Base-by-base conservation (phyloP, 2,113 vertebrate species). In the Cricetomys ansorgei region DNA sequence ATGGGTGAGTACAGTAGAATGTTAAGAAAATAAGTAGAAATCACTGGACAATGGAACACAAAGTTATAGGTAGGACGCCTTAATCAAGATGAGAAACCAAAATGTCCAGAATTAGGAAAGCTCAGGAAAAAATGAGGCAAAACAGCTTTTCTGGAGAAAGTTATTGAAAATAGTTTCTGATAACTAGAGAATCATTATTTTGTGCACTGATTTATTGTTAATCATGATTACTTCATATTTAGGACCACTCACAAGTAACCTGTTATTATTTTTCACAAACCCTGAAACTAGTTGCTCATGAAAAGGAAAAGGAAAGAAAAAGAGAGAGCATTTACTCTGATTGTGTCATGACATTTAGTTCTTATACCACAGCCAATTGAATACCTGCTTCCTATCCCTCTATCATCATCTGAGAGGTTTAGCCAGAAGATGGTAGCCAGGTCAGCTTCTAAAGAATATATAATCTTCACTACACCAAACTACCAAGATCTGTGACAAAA, bases 181-280 rank as follows among this genome's bases (percentile, higher is more conserved):
- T 65, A 40, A 84, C 29, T 81, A 76, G 43, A 89, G 15, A n/a
- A 72, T 40, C 50, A 59, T 80, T 93, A 59, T 80, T 93, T 91
- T 80, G 1, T 77, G 10, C 10, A 83, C 62, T 67, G 15, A 31
- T 23, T 80, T 65, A 29, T 53, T 85, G 48, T 79, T 90, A 69
- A 9, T 43, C 53, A 50, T 73, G 17, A 7, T 9, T 89, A n/a
- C 31, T 65, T 70, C 55, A 62, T 10, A 70, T 5, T 29, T 64
- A 73, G 84, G 10, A 64, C 76, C 17, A 72, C 64, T 91, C 34
- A 85, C 50, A 86, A 77, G 8, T 40, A 55, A 23, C 89, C 10
- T 89, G 2, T 50, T 29, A 53, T n/a, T 65, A 72, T 31, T 88
- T 88, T 95, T 72, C 91, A 89, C 40, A 94, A 93, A 75, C 11